Evolutionary conservation across 2,888 invertebrate species (phyloP).

Genomic region (Capitulum mitella): DNA sequence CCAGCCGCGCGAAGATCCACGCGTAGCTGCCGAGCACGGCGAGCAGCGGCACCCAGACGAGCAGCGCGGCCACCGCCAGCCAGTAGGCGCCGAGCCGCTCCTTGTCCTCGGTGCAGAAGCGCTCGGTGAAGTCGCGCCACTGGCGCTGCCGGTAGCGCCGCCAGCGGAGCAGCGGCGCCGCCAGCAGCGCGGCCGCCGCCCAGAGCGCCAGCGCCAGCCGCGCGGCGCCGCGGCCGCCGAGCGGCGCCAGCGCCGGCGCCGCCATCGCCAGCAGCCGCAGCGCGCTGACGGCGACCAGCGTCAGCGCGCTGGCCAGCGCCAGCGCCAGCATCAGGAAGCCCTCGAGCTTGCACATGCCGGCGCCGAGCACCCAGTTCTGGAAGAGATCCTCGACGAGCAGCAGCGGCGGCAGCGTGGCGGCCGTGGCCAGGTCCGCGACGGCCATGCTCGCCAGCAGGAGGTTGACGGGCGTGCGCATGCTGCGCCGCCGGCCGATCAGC

Average conservation of each 20-base stretch:
- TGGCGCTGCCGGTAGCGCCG: not conserved
- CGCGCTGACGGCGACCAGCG: not conserved
- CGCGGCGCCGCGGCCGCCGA: not conserved
- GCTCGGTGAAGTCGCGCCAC: not conserved
- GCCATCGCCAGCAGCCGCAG: not conserved
- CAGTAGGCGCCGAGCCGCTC: not conserved
- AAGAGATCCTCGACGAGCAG: not conserved
- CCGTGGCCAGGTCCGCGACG: not conserved
- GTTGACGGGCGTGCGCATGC: not conserved
- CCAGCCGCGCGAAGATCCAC: not conserved
- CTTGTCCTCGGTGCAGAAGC: not conserved
- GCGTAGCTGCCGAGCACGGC: not conserved
- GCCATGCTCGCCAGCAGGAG: not conserved
- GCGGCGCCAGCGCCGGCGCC: not conserved
- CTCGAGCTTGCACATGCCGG: not conserved
- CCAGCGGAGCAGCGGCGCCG: not conserved
- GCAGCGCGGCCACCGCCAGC: not conserved
- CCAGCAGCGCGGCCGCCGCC: not conserved
- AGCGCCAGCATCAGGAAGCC: not conserved
- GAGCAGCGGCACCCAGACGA: not conserved
- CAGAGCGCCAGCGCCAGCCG: not conserved
- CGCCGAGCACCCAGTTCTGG: not conserved
- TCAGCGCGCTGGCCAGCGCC: not conserved
- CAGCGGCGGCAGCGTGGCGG: not conserved
- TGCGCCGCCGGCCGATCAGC: not conserved